phyloP scores from a whole-genome alignment of 2,888 invertebrate genomes.

The Brachypalpus laphriformis region DNA sequence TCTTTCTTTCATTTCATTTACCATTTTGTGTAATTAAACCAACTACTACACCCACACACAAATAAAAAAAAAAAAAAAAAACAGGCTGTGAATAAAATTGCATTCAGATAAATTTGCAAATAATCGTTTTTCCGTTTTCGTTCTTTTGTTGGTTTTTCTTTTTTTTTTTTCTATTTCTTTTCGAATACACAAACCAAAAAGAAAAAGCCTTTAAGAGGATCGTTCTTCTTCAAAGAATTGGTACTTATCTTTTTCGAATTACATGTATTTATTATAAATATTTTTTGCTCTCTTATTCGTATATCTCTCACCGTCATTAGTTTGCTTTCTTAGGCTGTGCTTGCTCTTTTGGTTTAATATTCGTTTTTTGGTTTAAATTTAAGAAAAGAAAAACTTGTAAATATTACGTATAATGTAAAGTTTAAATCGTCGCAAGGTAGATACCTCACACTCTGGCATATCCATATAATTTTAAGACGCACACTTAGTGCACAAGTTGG shows the following conservation, averaged over 20 bases:
- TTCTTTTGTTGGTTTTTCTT: slow-evolving; percentile 55
- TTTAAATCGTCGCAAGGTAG: neutral
- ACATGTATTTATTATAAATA: slow-evolving; percentile 11
- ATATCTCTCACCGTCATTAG: slow-evolving; percentile 8
- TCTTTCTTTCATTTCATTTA: slow-evolving; percentile 63
- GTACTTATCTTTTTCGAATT: slow-evolving; percentile 64
- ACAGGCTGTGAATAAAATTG: slow-evolving; percentile 63
- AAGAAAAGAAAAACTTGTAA: slow-evolving; percentile 1
- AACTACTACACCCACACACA: slow-evolving; percentile 20
- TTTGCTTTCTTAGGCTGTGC: slow-evolving; percentile 18
- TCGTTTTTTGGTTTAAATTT: too few species aligned
- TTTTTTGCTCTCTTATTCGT: slow-evolving; percentile 18
- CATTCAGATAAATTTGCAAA: slow-evolving; percentile 43
- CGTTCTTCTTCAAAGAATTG: slow-evolving; percentile 75
- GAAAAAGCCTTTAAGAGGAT: slow-evolving; percentile 75
- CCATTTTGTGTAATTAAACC: slow-evolving; percentile 49
- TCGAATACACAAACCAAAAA: slow-evolving; percentile 49
- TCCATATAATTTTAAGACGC: slow-evolving; percentile 18
- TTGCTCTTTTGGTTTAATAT: slow-evolving; percentile 15
- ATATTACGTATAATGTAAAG: slow-evolving; percentile 4
- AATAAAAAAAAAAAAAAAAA: slow-evolving; percentile 6
- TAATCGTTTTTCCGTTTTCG: slow-evolving; percentile 54
- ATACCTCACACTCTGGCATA: slow-evolving; percentile 12
- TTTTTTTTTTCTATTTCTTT: slow-evolving; percentile 57
- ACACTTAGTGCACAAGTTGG: slow-evolving; percentile 19